A percentile compares a stretch with the other conserved stretches of the same genome.
Conservation (phyloP, 2,113 vertebrate genomes). For the Aldabrachelys gigantea region DNA sequence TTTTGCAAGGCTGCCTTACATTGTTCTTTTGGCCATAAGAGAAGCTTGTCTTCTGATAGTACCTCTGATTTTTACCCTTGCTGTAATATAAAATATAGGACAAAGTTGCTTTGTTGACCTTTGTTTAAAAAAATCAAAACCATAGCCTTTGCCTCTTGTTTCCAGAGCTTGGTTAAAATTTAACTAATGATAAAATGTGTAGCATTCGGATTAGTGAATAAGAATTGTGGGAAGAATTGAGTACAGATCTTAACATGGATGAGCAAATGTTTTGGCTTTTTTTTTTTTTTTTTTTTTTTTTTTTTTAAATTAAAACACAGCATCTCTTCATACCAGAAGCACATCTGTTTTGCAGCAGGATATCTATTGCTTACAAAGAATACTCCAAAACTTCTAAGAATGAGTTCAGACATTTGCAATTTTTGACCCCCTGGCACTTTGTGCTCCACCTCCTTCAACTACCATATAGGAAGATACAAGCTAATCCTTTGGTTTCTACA, state of each 20-base stretch:
- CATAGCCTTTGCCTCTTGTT: background rate
- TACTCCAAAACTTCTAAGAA: constrained; percentile 37
- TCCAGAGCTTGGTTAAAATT: background rate
- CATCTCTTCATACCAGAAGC: background rate
- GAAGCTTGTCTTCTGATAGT: background rate
- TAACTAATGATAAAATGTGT: background rate
- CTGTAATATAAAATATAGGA: background rate
- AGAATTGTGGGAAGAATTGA: background rate
- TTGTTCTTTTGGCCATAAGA: background rate
- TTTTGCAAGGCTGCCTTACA: background rate
- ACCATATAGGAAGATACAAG: background rate
- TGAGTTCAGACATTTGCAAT: constrained; percentile 23
- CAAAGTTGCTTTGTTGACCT: background rate
- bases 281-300: too few relatives aligned
- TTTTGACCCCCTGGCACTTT: background rate
- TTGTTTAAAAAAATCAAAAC: background rate
- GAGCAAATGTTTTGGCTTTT: background rate
- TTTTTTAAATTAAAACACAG: background rate
- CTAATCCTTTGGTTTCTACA: background rate
- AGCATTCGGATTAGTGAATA: background rate
- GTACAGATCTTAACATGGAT: background rate
- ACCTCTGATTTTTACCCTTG: background rate
- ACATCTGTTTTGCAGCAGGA: constrained; percentile 53
- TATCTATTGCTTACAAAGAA: constrained; percentile 30
- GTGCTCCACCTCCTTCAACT: background rate